phyloP scores from a whole-genome alignment of 2,113 vertebrate genomes.

The Psittacus erithacus region DNA sequence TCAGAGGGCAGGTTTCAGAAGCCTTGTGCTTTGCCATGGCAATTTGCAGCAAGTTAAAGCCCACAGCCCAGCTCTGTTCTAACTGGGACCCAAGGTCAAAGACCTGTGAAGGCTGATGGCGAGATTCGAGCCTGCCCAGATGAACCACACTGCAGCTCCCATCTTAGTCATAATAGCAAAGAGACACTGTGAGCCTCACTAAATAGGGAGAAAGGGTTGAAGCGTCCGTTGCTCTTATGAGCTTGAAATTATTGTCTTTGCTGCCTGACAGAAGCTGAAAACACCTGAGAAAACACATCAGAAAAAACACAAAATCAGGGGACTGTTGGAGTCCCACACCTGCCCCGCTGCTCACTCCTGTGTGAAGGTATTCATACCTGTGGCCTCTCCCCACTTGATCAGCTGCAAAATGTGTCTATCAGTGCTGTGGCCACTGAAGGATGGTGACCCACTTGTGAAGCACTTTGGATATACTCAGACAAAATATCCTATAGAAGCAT shows the following conservation, averaged over 20 bases:
- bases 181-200: neutral
- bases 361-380: accelerated
- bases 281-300: neutral
- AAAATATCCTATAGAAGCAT: neutral
- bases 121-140: neutral
- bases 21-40: neutral
- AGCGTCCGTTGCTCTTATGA: neutral
- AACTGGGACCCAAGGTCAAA: neutral
- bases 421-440: neutral
- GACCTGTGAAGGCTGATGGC: neutral
- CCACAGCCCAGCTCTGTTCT: neutral
- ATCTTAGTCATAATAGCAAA: accelerated
- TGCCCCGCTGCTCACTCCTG: accelerated
- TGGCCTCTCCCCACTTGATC: neutral
- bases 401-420: neutral
- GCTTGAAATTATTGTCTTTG: neutral
- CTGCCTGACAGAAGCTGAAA: neutral
- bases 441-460: neutral
- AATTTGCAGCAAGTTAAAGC: neutral
- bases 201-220: neutral
- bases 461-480: neutral
- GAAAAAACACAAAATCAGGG: neutral
- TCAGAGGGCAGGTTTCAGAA: neutral
- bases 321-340: accelerated
- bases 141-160: accelerated